phyloP scores from a whole-genome alignment of 92 coral and sea anemone species.

The Porites divaricata region DNA sequence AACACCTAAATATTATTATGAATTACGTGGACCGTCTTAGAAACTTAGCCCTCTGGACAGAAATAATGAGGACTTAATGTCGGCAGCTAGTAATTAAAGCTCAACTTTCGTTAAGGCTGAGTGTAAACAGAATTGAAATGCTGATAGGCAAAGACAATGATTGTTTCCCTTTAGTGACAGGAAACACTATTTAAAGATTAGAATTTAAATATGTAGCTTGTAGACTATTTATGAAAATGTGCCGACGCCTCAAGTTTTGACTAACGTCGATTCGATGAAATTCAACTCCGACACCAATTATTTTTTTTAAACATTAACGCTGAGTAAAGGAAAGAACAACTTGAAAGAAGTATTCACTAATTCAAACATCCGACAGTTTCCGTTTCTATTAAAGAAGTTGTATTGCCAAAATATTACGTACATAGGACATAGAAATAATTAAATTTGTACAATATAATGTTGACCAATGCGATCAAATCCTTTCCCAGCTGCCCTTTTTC shows the following conservation, averaged over 20 bases:
- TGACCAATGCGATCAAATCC: constrained; percentile 51
- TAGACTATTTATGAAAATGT: constrained; percentile 38
- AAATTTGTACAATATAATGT: constrained; percentile 71
- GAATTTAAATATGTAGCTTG: constrained; percentile 45
- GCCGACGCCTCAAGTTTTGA: background rate
- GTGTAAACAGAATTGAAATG: constrained; percentile 40
- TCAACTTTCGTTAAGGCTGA: constrained; percentile 44
- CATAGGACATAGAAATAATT: constrained; percentile 48
- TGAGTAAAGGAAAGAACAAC: background rate
- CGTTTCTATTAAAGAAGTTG: constrained; percentile 36
- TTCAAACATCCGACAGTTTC: constrained; percentile 35
- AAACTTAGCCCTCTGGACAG: constrained; percentile 50
- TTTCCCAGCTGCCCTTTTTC: constrained; percentile 67
- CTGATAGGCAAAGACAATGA: constrained; percentile 46
- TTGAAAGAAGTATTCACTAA: constrained; percentile 22
- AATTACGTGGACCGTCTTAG: constrained; percentile 70
- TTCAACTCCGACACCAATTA: constrained; percentile 2
- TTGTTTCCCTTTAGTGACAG: constrained; percentile 19
- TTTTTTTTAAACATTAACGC: background rate
- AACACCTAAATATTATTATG: constrained; percentile 32
- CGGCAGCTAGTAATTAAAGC: constrained; percentile 51
- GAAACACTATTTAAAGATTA: constrained; percentile 39
- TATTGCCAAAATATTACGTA: constrained; percentile 44
- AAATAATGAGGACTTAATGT: constrained; percentile 72
- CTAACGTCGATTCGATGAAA: background rate